Evolutionary conservation across 2,888 invertebrate species (phyloP).

Genomic region (Piscicola geometra): DNA sequence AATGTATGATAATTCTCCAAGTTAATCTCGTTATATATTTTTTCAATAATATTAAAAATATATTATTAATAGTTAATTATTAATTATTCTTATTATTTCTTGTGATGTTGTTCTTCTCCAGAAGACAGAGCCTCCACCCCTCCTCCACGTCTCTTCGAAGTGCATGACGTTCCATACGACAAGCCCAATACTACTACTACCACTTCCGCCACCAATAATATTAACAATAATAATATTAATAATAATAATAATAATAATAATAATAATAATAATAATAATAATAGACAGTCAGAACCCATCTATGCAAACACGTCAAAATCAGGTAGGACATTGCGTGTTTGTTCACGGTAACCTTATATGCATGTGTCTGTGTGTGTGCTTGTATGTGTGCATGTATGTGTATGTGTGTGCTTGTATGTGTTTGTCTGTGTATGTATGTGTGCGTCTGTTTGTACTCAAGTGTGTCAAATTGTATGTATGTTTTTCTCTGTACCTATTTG

Average conservation of each 20-base stretch:
- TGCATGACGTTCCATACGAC: constrained; percentile 45
- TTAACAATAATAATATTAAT: background rate
- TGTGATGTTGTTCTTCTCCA: background rate
- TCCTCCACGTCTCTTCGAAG: constrained; percentile 40
- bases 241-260: constrained; percentile 23
- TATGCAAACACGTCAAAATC: constrained; percentile 38
- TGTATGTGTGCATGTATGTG: too few relatives aligned
- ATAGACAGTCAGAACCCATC: constrained; percentile 34
- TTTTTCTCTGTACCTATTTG: too few relatives aligned
- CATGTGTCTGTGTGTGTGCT: too few relatives aligned
- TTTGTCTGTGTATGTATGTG: too few relatives aligned
- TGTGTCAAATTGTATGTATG: too few relatives aligned
- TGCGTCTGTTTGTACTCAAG: too few relatives aligned
- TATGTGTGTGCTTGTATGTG: too few relatives aligned
- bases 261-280: constrained; percentile 1
- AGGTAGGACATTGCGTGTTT: constrained; percentile 12
- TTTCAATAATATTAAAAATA: too few relatives aligned
- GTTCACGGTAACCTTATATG: too few relatives aligned
- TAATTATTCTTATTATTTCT: background rate
- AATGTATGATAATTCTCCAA: too few relatives aligned
- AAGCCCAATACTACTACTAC: constrained; percentile 38
- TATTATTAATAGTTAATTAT: too few relatives aligned
- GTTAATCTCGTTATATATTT: too few relatives aligned
- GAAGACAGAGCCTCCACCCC: background rate
- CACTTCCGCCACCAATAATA: background rate